Evolutionary conservation across 2,888 invertebrate species (phyloP), one percentile per base, ranked within the genome.

Genomic region (Eristalinus aeneus): DNA sequence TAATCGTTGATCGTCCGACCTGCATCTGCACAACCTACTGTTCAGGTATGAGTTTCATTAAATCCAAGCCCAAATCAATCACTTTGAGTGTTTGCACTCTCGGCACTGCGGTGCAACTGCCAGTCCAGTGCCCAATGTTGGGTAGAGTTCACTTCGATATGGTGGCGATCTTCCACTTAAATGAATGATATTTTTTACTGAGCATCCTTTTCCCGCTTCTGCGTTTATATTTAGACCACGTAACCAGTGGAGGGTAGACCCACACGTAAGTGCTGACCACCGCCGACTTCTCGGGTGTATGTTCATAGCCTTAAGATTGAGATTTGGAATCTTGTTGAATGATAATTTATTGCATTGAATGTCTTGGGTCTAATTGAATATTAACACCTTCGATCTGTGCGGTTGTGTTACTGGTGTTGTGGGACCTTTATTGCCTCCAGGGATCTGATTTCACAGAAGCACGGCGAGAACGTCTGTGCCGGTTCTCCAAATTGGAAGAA

Each of bases 361-460:
- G 86, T 82, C 86, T 86, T 65, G 82, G 86, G 82, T 92, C 92
- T 91, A 91, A 91, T 91, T 91, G 91, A 91, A 91, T 92, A 91
- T 91, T 91, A 92, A 92, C 91, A 91, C 91, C 91, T 91, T 91
- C 81, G 82, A 86, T 86, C 81, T 77, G 74, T 78, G 74, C 23
- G 82, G 71, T 78, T 82, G 71, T 74, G 56, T 74, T 81, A 64
- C 75, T 75, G 64, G 67, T 79, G 54, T 16, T 75, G 69, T n/a
- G 67, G 76, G 34, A 68, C 36, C 58, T 76, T 64, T 69, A 60
- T 68, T 39, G 81, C 76, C 81, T 34, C 46, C 71, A 76, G 71
- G 75, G 67, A 67, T 68, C 63, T 32, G 58, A 76, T 77, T 81
- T 77, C 72, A 81, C 85, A 76, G 85, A 76, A 85, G 81, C 75